Evolutionary conservation across 1,140 invertebrate genomes (phyloP), one percentile per base, ranked within the genome.

Genomic region (Bacillus rossius): DNA sequence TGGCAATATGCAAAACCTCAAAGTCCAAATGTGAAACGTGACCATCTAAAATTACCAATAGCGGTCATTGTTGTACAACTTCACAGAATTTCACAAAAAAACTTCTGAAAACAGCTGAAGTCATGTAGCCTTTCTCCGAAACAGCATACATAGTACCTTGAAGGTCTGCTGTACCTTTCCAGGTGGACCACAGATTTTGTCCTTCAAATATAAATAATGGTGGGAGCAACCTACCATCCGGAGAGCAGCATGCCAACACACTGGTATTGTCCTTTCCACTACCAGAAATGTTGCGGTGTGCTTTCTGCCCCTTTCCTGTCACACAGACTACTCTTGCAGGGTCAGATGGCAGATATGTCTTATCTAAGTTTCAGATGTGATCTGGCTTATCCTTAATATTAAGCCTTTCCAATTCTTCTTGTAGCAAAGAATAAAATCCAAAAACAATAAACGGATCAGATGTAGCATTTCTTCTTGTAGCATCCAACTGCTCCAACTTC

Each of bases 361-460:
- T 57, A 8, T 61, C 52, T 17, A 59, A 45, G 38, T 61, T 61
- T 17, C 22, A 61, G 3, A 61, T 61, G 38, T 52, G 41, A 7
- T 49, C 22, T 10, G 61, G 59, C 52, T 40, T 55, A 51, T 60
- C 29, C 60, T 57, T 23, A 4, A 64, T 16, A n/a, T 13, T 62
- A 10, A 62, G 56, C 8, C 45, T 45, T 23, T 55, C 34, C 3
- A 64, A 29, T 8, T 47, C 17, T 7, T 43, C 52, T 1, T 50
- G 3, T 8, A 55, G 52, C 2, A 53, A 16, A 0, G 59, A 52
- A 51, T 54, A 64, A 62, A 64, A 2, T 53, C 40, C n/a, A 56
- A 62, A 62, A 25, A 64, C 62, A 13, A 62, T 55, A 60, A 61
- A 64, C 2, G 56, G 62, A 43, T 64, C 60, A 60, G 38, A 51